phyloP scores from a whole-genome alignment of 2,113 vertebrate species.

The Alectura lathami region DNA sequence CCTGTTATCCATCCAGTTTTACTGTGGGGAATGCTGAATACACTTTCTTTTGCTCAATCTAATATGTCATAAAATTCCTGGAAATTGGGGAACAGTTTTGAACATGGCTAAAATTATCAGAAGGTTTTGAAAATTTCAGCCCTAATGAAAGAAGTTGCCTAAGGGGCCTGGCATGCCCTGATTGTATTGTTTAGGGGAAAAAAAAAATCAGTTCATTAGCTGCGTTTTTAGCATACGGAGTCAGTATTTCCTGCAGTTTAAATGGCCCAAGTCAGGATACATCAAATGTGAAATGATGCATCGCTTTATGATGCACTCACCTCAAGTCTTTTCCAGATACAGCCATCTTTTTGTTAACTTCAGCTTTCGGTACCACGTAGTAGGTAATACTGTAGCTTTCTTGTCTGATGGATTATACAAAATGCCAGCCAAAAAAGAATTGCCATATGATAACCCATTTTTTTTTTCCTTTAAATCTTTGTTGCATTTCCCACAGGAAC shows the following conservation, averaged over 20 bases:
- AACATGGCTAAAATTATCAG: neutral
- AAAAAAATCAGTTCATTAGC: neutral
- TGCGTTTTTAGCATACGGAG: neutral
- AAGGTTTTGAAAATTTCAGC: neutral
- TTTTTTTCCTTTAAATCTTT: conserved; percentile 10
- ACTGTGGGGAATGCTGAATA: neutral
- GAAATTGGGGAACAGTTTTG: neutral
- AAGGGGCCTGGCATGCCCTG: neutral
- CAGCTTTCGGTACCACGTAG: neutral
- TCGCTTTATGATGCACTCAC: neutral
- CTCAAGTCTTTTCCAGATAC: neutral
- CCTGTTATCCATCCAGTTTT: neutral
- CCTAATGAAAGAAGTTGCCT: neutral
- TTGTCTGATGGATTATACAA: neutral
- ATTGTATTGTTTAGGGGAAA: neutral
- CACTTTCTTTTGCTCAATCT: neutral
- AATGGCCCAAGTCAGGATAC: neutral
- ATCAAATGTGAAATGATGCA: neutral
- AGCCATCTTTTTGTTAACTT: neutral
- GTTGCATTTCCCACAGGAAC: conserved; percentile 5
- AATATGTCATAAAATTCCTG: neutral
- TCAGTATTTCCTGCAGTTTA: neutral
- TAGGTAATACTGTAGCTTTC: neutral
- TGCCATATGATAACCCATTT: neutral
- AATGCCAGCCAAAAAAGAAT: neutral